Percentiles rank a stretch among this genome's conserved stretches.
These are phyloP conservation scores for Myotis davidii DNA, from an alignment of 2,113 vertebrate genomes.

Conservation along the genomic window DNA sequence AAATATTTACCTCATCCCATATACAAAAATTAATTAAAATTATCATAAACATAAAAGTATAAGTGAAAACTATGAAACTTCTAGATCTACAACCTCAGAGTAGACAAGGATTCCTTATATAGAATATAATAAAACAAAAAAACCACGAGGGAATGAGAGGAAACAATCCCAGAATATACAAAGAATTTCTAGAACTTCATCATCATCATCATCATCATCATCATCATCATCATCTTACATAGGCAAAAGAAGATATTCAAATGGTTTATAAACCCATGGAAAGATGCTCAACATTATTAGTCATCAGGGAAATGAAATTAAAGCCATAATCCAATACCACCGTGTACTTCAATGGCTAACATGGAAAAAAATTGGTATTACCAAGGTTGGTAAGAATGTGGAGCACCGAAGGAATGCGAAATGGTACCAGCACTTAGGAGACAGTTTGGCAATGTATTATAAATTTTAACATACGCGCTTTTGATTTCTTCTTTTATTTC, in stretches of 20 bases:
- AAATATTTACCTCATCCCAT: neutral
- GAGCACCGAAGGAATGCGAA: neutral
- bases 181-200: neutral
- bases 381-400: accelerated
- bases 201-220: too few species aligned
- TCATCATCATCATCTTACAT: neutral
- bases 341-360: too few species aligned
- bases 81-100: neutral
- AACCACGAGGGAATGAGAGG: neutral
- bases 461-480: neutral
- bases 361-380: neutral
- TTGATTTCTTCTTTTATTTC: too few species aligned
- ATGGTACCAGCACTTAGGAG: neutral
- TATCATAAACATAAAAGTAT: neutral
- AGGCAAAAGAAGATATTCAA: neutral
- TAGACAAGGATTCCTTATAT: neutral
- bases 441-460: neutral
- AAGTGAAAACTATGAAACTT: neutral
- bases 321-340: neutral
- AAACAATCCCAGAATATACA: neutral
- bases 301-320: neutral
- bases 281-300: neutral
- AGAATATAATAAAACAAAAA: neutral
- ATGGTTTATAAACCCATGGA: neutral
- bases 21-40: neutral